A percentile compares a stretch with the other conserved stretches of the same genome.
Conservation (phyloP, 1,140 invertebrate genomes). For the Lasaia peninsularis region DNA sequence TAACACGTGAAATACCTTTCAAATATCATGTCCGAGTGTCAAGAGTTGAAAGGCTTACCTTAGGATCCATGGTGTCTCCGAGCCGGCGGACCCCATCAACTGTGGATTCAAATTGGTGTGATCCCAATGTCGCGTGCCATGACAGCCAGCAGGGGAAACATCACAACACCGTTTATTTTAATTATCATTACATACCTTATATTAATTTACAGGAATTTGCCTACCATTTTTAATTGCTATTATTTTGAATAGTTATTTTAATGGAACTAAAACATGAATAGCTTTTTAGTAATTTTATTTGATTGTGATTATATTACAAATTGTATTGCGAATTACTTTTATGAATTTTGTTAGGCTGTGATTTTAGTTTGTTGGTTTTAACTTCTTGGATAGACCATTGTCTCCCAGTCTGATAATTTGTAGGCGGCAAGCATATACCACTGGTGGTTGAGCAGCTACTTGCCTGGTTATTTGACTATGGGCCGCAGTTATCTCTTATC, state of each 20-base stretch:
- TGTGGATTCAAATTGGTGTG: conserved; percentile 39
- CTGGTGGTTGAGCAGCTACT: no score
- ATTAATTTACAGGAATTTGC: neutral
- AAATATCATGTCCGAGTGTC: neutral
- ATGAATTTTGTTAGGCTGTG: no score
- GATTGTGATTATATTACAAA: neutral
- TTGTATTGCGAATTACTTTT: no score
- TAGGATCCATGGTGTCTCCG: conserved; percentile 41
- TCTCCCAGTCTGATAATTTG: no score
- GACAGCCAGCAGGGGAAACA: conserved; percentile 35
- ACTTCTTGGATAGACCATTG: no score
- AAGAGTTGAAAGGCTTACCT: conserved; percentile 33
- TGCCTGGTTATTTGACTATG: no score
- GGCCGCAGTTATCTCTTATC: no score
- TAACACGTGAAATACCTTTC: neutral
- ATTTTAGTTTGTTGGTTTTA: no score
- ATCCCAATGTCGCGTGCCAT: conserved; percentile 36
- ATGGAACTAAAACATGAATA: neutral
- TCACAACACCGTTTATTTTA: conserved; percentile 40
- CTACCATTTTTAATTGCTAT: conserved; percentile 8
- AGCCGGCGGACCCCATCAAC: conserved; percentile 35
- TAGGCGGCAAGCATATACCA: no score
- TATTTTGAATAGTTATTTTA: conserved; percentile 3
- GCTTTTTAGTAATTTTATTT: neutral
- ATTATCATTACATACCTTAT: conserved; percentile 29